Evolutionary conservation across 2,888 invertebrate genomes (phyloP).

Genomic region (Cryptocheilus praepositus): DNA sequence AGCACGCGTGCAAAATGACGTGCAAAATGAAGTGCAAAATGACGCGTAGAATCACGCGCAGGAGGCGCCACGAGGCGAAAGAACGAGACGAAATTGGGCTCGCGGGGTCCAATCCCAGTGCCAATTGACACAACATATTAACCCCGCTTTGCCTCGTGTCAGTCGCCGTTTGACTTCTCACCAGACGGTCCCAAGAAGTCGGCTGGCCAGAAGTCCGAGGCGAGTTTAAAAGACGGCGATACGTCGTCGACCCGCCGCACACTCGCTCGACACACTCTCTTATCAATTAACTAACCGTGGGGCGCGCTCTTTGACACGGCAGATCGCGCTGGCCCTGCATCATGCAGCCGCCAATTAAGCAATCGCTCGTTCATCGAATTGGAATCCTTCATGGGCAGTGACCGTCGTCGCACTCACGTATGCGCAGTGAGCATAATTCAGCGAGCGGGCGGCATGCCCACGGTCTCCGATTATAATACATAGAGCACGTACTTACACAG

Average conservation of each 20-base stretch:
- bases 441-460: background rate
- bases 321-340: constrained; percentile 9
- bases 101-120: constrained; percentile 52
- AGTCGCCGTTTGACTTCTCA: constrained; percentile 66
- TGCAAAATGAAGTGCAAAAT: background rate
- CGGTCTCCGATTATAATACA: too few relatives aligned
- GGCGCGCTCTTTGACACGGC: constrained; percentile 7
- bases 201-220: constrained; percentile 8
- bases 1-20: too few relatives aligned
- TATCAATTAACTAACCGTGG: constrained; percentile 1
- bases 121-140: constrained; percentile 73
- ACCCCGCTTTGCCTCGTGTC: constrained; percentile 68
- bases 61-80: constrained; percentile 3
- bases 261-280: background rate
- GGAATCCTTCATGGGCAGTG: constrained; percentile 5
- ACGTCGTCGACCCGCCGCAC: background rate
- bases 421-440: constrained; percentile 6
- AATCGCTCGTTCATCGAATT: constrained; percentile 17
- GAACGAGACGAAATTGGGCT: constrained; percentile 3
- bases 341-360: constrained; percentile 16
- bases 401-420: constrained; percentile 4
- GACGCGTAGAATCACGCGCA: background rate
- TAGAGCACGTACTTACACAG: too few relatives aligned
- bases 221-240: background rate
- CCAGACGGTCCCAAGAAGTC: constrained; percentile 15